Evolutionary conservation across 1,140 invertebrate genomes (phyloP).

Genomic region (Euglossa dilemma): DNA sequence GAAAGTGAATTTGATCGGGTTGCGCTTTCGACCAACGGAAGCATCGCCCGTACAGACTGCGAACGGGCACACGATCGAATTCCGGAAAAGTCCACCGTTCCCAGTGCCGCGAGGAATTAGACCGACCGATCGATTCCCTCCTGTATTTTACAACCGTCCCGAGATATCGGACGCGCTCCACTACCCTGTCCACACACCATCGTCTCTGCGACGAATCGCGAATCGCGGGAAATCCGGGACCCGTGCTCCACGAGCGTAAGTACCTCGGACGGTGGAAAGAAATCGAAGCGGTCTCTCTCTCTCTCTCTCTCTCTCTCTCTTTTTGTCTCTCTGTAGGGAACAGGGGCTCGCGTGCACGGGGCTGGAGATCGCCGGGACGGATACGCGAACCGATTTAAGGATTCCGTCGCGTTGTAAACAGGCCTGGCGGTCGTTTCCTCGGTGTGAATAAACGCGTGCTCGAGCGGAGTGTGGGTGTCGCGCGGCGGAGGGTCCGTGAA

Average conservation of each 20-base stretch:
- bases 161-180: too few species aligned
- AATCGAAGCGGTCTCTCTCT: background rate
- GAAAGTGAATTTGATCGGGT: constrained; percentile 42
- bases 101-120: background rate
- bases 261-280: constrained; percentile 15
- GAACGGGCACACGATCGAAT: background rate
- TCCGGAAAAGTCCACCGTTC: background rate
- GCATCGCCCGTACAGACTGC: background rate
- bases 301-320: too few species aligned
- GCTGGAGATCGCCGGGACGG: constrained; percentile 9
- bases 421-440: constrained; percentile 22
- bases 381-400: constrained; percentile 42
- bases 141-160: background rate
- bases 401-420: constrained; percentile 56
- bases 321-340: too few species aligned
- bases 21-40: constrained; percentile 15
- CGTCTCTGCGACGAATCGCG: too few species aligned
- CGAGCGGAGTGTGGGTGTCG: background rate
- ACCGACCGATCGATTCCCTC: background rate
- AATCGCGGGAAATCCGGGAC: background rate
- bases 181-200: too few species aligned
- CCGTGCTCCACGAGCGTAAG: too few species aligned
- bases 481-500: constrained; percentile 42
- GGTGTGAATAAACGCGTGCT: constrained; percentile 29
- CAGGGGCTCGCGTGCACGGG: constrained; percentile 11